These are phyloP conservation scores for Siniperca undulata DNA, from an alignment of 2,797 vertebrate species.

Conservation along the genomic window DNA sequence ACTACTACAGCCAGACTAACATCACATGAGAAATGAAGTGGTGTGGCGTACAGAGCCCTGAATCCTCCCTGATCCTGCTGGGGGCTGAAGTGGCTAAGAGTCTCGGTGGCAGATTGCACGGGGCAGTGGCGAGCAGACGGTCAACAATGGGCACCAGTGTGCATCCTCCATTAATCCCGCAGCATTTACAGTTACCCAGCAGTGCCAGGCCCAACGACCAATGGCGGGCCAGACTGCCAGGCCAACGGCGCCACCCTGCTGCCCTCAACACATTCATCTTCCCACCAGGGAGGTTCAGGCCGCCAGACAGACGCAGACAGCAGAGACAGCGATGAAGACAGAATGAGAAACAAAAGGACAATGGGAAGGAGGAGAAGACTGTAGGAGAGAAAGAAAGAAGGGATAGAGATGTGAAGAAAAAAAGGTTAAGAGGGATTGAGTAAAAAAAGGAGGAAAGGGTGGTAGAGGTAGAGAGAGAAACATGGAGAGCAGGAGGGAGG, in stretches of 20 bases:
- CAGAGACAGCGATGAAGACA: constrained; percentile 58
- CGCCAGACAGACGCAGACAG: constrained; percentile 73
- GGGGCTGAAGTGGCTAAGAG: constrained; percentile 64
- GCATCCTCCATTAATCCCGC: constrained; percentile 80
- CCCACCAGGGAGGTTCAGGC: constrained; percentile 72
- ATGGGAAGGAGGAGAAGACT: constrained; percentile 48
- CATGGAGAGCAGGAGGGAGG: constrained; percentile 23
- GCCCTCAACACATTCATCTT: constrained; percentile 79
- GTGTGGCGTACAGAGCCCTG: constrained; percentile 18
- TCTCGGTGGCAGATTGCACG: constrained; percentile 76
- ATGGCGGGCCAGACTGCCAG: constrained; percentile 64
- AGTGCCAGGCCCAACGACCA: constrained; percentile 70
- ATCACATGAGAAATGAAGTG: constrained; percentile 43
- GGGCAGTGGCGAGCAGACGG: constrained; percentile 71
- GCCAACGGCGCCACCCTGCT: constrained; percentile 68
- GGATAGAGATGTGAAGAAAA: constrained; percentile 28
- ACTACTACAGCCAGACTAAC: constrained; percentile 23
- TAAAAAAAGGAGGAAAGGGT: constrained; percentile 29
- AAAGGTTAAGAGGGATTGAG: constrained; percentile 25
- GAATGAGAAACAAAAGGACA: constrained; percentile 59
- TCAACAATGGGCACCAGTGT: constrained; percentile 78
- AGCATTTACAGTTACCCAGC: constrained; percentile 76
- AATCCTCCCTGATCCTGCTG: constrained; percentile 55
- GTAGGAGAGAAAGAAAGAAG: constrained; percentile 31
- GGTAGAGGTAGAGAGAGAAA: constrained; percentile 27